Percentiles rank a stretch among this genome's conserved stretches.
These are phyloP conservation scores for Acipenser transmontanus DNA, from an alignment of 2,797 vertebrate genomes.

Conservation along the genomic window DNA sequence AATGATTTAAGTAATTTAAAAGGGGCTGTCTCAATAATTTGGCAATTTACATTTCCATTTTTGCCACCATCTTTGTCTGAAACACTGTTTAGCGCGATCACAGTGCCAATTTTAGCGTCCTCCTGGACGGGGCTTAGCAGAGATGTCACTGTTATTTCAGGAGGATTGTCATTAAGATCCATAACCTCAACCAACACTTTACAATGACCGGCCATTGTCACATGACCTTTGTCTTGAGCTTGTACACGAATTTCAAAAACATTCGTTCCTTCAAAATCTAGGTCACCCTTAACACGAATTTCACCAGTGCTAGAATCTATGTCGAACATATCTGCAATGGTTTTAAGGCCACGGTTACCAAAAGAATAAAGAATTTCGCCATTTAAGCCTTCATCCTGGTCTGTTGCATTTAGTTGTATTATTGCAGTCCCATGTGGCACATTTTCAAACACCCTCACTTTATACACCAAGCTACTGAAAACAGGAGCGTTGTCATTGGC, in stretches of 20 bases:
- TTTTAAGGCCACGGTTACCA: conserved; percentile 33
- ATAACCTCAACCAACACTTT: conserved; percentile 45
- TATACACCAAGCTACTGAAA: conserved; percentile 49
- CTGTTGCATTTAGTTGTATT: conserved; percentile 39
- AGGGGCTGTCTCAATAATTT: not conserved
- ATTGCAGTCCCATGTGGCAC: conserved; percentile 13
- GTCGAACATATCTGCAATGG: conserved; percentile 34
- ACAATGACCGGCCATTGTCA: conserved; percentile 39
- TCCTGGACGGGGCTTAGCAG: conserved; percentile 34
- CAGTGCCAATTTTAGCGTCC: conserved; percentile 32
- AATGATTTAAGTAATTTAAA: conserved; percentile 47
- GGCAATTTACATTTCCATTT: conserved; percentile 32
- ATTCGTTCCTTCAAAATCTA: conserved; percentile 36
- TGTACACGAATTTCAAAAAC: conserved; percentile 42
- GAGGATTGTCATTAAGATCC: conserved; percentile 47
- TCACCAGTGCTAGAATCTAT: conserved; percentile 37
- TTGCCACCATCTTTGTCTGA: conserved; percentile 40
- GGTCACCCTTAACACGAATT: conserved; percentile 29
- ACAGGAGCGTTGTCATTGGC: conserved; percentile 49
- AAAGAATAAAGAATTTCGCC: conserved; percentile 43
- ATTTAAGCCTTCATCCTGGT: conserved; percentile 44
- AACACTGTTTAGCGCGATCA: conserved; percentile 42
- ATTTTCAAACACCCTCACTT: conserved; percentile 44
- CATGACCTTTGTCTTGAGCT: conserved; percentile 36
- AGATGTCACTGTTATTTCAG: conserved; percentile 44